Evolutionary conservation across 2,113 vertebrate genomes (phyloP), one percentile per base, ranked within the genome.

Genomic region (Casuarius casuarius): DNA sequence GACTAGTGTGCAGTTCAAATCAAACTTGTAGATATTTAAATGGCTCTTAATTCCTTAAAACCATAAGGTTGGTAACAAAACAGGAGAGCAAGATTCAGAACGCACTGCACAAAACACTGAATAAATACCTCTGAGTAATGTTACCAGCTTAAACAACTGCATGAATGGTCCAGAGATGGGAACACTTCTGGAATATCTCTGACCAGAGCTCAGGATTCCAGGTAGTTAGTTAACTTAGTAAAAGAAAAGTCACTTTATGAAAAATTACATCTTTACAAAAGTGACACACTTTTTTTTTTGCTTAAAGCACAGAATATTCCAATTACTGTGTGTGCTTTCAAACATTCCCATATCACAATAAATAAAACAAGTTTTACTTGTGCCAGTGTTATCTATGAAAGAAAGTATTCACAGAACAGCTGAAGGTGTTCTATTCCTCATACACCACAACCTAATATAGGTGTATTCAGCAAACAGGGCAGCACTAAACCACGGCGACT

Each of bases 1-100:
- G 61, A 51, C 80, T 96, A 89, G 94, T 90, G 94, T 96, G 88
- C 93, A 94, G 93, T 95, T 97, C 92, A 95, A 91, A 93, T 97
- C 90, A 61, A 87, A 92, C 79, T 65, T 8, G 15, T 84, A 94
- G 84, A 72, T 82, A 94, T 83, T 95, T 74, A 93, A 96, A 96
- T 95, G 94, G 97, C 96, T 98, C 95, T 97, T 95, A 97, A 96
- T 94, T 97, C 96, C 97, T 95, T 95, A 94, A 96, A 75, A 77
- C 84, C 49, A 16, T 81, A 82, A 95, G 52, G 96, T 7, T 92
- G 92, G 94, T 96, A 96, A 96, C 59, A 97, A 96, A 97, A 86
- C 78, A 68, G 92, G 72, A 98, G 97, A 96, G 87, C 83, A 71
- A 91, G 97, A 96, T 87, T 95, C 88, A 95, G 88, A 97, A 88